Evolutionary conservation across 23 tunicate species (phyloP), one percentile per base, ranked within the genome.

Genomic region (Aplidium turbinatum): DNA sequence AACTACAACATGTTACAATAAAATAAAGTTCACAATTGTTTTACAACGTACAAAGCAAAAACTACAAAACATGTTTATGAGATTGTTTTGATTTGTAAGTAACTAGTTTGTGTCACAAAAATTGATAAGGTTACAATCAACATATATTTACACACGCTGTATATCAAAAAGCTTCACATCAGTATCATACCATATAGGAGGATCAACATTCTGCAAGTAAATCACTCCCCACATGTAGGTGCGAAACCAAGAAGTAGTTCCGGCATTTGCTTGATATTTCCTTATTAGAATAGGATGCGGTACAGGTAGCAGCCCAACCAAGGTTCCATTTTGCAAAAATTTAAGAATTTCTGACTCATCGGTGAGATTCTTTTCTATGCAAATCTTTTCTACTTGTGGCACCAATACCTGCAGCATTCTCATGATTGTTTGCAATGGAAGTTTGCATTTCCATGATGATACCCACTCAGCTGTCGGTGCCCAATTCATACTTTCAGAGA

Each of bases 201-300:
- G 99, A 50, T 94, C 99, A 48, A 82, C 78, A 72, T 94, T 94
- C 9, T 95, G 52, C 19, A 94, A 78, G 57, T 94, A 94, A 21
- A 94, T 94, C 47, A 94, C 99, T 60, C 99, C 99, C 99, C 99
- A 94, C 94, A 87, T 94, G 75, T 94, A 94, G 16, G 99, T 94
- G 24, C 93, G 79, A 56, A 94, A 87, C 99, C 99, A 94, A 13
- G 89, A 73, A 1, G 93, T 83, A 29, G 99, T 94, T 23, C 94
- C 95, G 35, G 85, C 80, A 83, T 94, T 94, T 7, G 99, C 82
- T 54, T 94, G 99, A 33, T 94, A 94, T 52, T 87, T 86, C 34
- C 99, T 71, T 47, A 94, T 94, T 19, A 94, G 60, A 34, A 94
- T 94, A 2, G 99, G 99, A 67, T 94, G 99, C 9, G 99, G 99